Conservation (phyloP, 1,140 invertebrate species). For the Anthonomus grandis region DNA sequence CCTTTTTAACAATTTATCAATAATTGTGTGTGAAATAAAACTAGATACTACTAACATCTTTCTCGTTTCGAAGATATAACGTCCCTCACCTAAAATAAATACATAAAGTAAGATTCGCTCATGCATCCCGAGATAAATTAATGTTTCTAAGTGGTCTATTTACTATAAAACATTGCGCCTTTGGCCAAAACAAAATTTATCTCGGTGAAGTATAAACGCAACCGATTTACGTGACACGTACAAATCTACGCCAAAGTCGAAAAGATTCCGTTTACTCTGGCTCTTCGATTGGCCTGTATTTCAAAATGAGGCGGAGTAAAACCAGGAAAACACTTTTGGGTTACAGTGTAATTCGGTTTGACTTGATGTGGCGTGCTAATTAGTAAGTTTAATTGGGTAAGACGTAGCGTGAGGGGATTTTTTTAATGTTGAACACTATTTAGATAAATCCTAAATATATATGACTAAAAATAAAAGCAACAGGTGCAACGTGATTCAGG, state of each 20-base stretch:
- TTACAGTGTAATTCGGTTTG: not conserved
- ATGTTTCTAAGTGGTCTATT: slow-evolving; percentile 18
- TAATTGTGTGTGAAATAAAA: too few relatives aligned
- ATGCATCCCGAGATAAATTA: slow-evolving; percentile 20
- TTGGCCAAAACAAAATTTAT: slow-evolving; percentile 20
- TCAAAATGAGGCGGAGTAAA: slow-evolving; percentile 1
- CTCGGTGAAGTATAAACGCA: slow-evolving; percentile 13
- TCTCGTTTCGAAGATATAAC: too few relatives aligned
- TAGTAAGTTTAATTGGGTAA: too few relatives aligned
- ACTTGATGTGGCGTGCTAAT: not conserved
- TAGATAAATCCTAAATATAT: too few relatives aligned
- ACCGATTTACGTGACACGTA: slow-evolving; percentile 14
- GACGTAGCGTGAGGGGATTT: too few relatives aligned
- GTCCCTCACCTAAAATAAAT: too few relatives aligned
- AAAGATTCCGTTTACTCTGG: not conserved
- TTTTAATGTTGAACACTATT: too few relatives aligned
- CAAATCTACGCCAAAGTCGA: slow-evolving; percentile 9
- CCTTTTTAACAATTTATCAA: too few relatives aligned
- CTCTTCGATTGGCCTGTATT: slow-evolving; percentile 3
- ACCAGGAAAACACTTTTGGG: not conserved
- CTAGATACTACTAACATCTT: too few relatives aligned
- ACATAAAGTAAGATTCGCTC: too few relatives aligned
- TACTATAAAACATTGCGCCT: slow-evolving; percentile 15
- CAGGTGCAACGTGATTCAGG: too few relatives aligned
- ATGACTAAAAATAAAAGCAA: too few relatives aligned